Evolutionary conservation across 2,797 vertebrate species (phyloP), one percentile per base, ranked within the genome.

Genomic region (Scolopax rusticola): DNA sequence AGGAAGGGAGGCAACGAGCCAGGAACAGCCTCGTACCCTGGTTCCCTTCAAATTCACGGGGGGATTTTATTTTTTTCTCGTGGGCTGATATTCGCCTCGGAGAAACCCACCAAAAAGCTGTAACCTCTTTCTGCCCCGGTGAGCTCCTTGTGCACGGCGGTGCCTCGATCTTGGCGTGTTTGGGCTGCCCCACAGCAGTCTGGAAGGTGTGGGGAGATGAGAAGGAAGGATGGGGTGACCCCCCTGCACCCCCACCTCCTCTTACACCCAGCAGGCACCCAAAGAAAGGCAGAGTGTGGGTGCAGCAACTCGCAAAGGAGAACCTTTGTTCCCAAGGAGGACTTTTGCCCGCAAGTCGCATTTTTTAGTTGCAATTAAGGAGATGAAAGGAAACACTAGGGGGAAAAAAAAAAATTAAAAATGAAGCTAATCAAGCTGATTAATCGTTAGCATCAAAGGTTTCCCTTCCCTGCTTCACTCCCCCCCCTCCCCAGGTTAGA

Each of bases 21-120:
- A 14, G 25, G 3, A 11, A 3, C 45, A 57, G 12, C 33, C 21
- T 11, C 4, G 0, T 15, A 4, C 12, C 59, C 86, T 33, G 1
- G 1, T 0, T 13, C 21, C 38, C 50, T 25, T 8, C 15, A 2
- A 8, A 7, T 12, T 40, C 59, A 3, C 18, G 1, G 43, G 15
- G 64, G 7, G 2, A 5, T 24, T 70, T 51, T 27, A 12, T 80
- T 76, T 60, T 8, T 79, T 8, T 79, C 21, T 47, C 10, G 4
- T 47, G 30, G 20, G 47, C 3, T 9, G 7, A 6, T 6, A 30
- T 2, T n/a, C 21, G 11, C 6, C 53, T 63, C 8, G 0, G 28
- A 20, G 33, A 41, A 57, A 43, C 9, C 47, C 36, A 11, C 23
- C 11, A 10, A 60, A 9, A 53, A 47, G 28, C 53, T 61, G 30